phyloP scores from a whole-genome alignment of 2,113 vertebrate genomes.

The Neoarius graeffei region DNA sequence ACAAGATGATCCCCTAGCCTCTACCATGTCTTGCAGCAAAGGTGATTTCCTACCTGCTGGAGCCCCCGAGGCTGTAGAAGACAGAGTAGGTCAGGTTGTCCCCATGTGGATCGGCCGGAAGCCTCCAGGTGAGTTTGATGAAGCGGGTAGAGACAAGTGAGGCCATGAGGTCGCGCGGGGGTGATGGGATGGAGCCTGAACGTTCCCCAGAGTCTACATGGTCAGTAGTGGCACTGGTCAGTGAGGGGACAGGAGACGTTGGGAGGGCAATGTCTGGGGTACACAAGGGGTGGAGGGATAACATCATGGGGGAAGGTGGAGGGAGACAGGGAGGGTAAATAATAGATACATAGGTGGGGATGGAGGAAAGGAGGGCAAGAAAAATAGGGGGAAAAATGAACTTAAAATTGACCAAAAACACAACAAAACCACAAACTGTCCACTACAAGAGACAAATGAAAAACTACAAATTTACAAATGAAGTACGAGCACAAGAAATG shows the following conservation, averaged over 20 bases:
- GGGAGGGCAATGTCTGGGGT: slow-evolving; percentile 54
- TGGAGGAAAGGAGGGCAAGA: background rate
- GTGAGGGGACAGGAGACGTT: slow-evolving; percentile 49
- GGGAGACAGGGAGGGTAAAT: slow-evolving; percentile 44
- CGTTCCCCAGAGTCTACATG: slow-evolving; percentile 74
- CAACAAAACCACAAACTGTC: slow-evolving; percentile 33
- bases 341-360: slow-evolving; percentile 35
- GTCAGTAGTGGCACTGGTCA: slow-evolving; percentile 57
- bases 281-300: slow-evolving; percentile 4
- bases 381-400: slow-evolving; percentile 37
- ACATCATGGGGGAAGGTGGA: slow-evolving; percentile 18
- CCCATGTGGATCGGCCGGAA: slow-evolving; percentile 87
- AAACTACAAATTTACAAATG: slow-evolving; percentile 45
- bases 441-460: slow-evolving; percentile 37
- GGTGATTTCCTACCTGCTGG: slow-evolving; percentile 78
- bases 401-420: slow-evolving; percentile 48
- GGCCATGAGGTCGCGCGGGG: slow-evolving; percentile 92
- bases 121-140: slow-evolving; percentile 96
- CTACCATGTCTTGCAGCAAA: background rate
- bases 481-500: slow-evolving; percentile 32
- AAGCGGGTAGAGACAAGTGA: slow-evolving; percentile 97
- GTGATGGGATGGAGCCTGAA: slow-evolving; percentile 85
- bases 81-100: slow-evolving; percentile 95
- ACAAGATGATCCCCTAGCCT: background rate
- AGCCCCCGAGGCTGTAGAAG: slow-evolving; percentile 91